Percentiles rank a stretch among this genome's conserved stretches.
Conservation (phyloP, 2,888 invertebrate species). For the Julus scandinavius region DNA sequence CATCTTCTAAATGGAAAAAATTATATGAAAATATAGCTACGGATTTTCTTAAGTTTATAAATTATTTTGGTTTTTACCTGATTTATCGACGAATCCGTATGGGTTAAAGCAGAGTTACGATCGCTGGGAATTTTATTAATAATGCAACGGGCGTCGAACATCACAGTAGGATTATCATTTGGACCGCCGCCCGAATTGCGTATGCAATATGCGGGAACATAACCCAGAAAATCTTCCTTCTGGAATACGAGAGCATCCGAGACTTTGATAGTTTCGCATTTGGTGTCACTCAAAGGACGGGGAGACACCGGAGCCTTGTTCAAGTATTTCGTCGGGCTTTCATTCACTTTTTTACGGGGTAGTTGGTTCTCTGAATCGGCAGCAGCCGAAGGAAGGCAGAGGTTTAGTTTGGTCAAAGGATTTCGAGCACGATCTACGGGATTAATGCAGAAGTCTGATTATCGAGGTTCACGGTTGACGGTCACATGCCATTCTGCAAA, state of each 20-base stretch:
- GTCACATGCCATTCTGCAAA: neutral
- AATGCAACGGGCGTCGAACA: slow-evolving; percentile 4
- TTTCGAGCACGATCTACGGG: neutral
- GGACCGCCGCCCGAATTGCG: neutral
- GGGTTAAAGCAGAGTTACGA: neutral
- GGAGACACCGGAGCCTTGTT: neutral
- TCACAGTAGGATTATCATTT: neutral
- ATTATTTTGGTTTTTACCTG: neutral
- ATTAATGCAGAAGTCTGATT: neutral
- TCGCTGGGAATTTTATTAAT: neutral
- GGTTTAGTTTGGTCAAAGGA: neutral
- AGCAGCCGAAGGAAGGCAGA: neutral
- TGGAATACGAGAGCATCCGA: neutral
- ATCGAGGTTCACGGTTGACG: neutral
- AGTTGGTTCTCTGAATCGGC: neutral
- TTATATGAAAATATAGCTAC: neutral
- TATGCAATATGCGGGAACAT: slow-evolving; percentile 1
- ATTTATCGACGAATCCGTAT: neutral
- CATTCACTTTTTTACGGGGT: neutral
- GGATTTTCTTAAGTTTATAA: neutral
- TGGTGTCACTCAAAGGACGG: neutral
- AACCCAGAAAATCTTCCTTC: neutral
- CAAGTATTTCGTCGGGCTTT: slow-evolving; percentile 8
- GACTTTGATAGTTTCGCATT: neutral
- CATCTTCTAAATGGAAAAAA: neutral